Evolutionary conservation across 2,113 vertebrate species (phyloP).

Genomic region (Pelodiscus sinensis): DNA sequence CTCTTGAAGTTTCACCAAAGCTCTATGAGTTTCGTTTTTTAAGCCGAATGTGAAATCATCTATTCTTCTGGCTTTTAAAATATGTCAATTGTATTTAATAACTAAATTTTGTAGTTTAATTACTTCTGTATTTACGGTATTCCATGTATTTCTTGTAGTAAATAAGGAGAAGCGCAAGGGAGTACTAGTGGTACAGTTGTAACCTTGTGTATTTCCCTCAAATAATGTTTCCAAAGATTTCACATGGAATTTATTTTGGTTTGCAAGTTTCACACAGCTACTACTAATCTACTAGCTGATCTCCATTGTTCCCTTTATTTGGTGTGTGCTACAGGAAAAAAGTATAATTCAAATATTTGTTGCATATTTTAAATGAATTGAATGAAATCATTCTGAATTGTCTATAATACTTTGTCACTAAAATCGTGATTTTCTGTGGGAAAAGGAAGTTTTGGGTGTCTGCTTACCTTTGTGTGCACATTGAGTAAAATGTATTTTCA

Average conservation of each 20-base stretch:
- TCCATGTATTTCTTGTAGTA: background rate
- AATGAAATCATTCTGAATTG: background rate
- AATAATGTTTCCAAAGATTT: background rate
- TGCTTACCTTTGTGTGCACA: background rate
- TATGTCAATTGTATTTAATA: background rate
- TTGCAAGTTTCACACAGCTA: accelerated
- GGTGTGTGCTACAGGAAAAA: background rate
- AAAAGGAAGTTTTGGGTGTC: background rate
- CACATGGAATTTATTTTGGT: accelerated
- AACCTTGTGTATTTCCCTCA: background rate
- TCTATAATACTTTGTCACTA: background rate
- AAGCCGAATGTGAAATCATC: accelerated
- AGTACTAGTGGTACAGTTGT: background rate
- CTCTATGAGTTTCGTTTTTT: background rate
- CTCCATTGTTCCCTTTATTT: background rate
- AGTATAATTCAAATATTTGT: background rate
- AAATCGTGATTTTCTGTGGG: background rate
- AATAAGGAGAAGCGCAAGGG: accelerated
- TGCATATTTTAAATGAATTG: background rate
- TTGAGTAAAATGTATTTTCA: background rate
- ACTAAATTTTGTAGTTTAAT: background rate
- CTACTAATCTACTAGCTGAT: background rate
- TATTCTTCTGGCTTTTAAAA: background rate
- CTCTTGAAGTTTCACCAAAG: background rate
- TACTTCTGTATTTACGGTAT: background rate